Base-by-base conservation (phyloP, 2,113 vertebrate species). In the Stegostoma tigrinum region DNA sequence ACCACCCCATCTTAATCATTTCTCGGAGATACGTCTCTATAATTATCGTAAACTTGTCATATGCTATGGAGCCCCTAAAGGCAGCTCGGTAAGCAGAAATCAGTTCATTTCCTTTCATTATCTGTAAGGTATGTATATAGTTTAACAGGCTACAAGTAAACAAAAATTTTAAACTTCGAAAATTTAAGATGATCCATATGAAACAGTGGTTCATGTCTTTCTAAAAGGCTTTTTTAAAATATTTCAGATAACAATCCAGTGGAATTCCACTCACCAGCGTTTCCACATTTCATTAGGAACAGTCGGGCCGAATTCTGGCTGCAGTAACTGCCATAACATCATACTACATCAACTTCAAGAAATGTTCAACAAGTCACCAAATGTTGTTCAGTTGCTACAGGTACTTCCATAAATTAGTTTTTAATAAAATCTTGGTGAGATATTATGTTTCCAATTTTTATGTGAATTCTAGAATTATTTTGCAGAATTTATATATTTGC, bases 321-420 rank as follows among this genome's bases (percentile, higher is more conserved):
- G 99, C 97, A 99, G 99, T 97, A 99, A 99, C 97, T 99, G 99
- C 97, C 99, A 99, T 96, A 99, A 99, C 97, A 99, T 99, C 96
- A 99, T 99, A 97, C 98, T 99, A 86, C 99, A 99, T 97, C 99
- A 99, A 97, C 98, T 99, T 95, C 99, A 99, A 97, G 99, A 99
- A 97, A 99, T 99, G 99, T 99, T 99, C 97, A 99, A 99, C 97
- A 99, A 99, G 97, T 98, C 97, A 30, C 99, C 99, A 96, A 99
- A 98, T 86, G 99, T 99, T 96, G 98, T 99, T 96, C 99, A 99
- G 96, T 97, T 99, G 95, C 97, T 99, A 96, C 99, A 99, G 99
- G 99, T 98, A 96, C 89, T 85, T 95, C 72, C 96, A 87, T 70
- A 15, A 96, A 94, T 96, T 96, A 78, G 17, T 95, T 45, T 68